Evolutionary conservation across 2,888 invertebrate species (phyloP), one percentile per base, ranked within the genome.

Genomic region (Balanococcus diminutus): DNA sequence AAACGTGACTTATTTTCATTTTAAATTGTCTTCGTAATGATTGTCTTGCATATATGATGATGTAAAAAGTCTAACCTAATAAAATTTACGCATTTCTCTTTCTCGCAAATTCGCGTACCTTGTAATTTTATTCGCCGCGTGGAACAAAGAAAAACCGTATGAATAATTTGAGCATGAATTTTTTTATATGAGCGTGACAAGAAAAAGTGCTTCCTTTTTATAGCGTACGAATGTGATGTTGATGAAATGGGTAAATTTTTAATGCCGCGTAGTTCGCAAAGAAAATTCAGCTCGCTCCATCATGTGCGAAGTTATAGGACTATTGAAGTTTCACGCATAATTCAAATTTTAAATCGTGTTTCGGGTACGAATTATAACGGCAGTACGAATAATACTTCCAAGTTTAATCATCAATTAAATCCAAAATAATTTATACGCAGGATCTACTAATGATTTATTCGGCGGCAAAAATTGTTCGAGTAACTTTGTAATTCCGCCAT

Each of bases 391-490:
- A 72, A 72, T 72, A 79, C 75, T 79, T 79, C 19, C 75, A n/a
- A 79, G 75, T 79, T 79, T 79, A 28, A 79, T 79, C 75, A 79
- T 79, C 75, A 79, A 79, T 79, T 79, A 31, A 79, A 79, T 36
- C 75, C 75, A 36, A 2, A 36, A 79, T 79, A 79, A 79, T 79
- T 79, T 79, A 79, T 79, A 36, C 32, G 32, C 36, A 79, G 75
- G 19, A 32, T 79, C 75, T 36, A 79, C 9, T 36, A 36, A 79
- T 79, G 75, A 79, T 79, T 79, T 79, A 79, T 79, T 79, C 36
- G 36, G 5, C 11, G 36, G 14, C 5, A 79, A 79, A 79, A 79
- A 36, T 79, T 36, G 8, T 19, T 36, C 36, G 32, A 25, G 75
- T 11, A 36, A 36, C 32, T 79, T 79, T 36, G 75, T 79, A 79